Evolutionary conservation across 2,113 vertebrate species (phyloP), one percentile per base, ranked within the genome.

Genomic region (Illadopsis cleaveri): DNA sequence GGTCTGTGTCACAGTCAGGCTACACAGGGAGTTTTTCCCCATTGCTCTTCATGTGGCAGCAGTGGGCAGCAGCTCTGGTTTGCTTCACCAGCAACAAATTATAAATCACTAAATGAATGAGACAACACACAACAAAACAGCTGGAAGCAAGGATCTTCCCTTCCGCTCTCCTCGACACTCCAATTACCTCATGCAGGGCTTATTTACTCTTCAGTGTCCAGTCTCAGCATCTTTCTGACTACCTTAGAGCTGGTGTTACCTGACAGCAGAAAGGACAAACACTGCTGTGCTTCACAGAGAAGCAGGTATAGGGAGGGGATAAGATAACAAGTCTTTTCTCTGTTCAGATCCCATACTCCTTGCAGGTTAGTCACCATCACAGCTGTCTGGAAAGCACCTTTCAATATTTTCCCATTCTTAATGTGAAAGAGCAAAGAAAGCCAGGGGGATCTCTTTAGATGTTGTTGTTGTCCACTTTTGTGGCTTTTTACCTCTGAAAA

Each of bases 21-120:
- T 33, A 37, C 18, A 89, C 23, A 79, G 44, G 45, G 22, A 28
- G 68, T 31, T 93, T 85, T 80, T 77, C 56, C n/a, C 48, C 31
- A 7, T 25, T 60, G 51, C 21, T 92, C 19, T 85, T 57, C 72
- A 40, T 64, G 76, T 37, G 56, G 82, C 57, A 77, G 65, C 56
- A 53, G 19, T 30, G 64, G 77, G 28, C 60, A 71, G 76, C 20
- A 28, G 47, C 38, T 83, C 88, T 85, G 76, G 47, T 91, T 96
- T 90, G 76, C 60, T 91, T 92, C 72, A 87, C 68, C 37, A 56
- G 76, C 51, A 89, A 48, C 80, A 94, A 92, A 92, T 68, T 71
- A 86, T 50, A 90, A 90, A 89, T 88, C 69, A 78, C 28, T 60
- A 64, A 75, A 72, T 60, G 85, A 86, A 92, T 30, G 56, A 92